A percentile compares a stretch with the other conserved stretches of the same genome.
phyloP scores from a whole-genome alignment of 2,113 vertebrate genomes.

The Struthidea cinerea region DNA sequence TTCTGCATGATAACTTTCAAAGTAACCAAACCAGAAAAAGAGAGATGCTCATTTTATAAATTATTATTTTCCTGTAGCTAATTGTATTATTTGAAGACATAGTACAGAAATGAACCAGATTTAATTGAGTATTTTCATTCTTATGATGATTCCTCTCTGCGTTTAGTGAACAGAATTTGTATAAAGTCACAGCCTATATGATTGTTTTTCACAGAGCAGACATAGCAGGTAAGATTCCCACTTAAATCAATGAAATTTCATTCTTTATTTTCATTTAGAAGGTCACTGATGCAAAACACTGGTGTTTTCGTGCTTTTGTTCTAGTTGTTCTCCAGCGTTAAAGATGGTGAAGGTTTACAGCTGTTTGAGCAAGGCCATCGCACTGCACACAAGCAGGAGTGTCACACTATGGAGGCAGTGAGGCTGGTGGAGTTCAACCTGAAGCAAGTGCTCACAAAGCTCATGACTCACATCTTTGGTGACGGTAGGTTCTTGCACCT shows the following conservation, averaged over 20 bases:
- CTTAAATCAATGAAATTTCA: background rate
- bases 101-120: background rate
- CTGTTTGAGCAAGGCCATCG: slow-evolving; percentile 84
- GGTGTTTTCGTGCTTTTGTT: background rate
- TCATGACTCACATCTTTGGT: slow-evolving; percentile 86
- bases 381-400: slow-evolving; percentile 84
- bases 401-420: slow-evolving; percentile 87
- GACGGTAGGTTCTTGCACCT: slow-evolving; percentile 72
- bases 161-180: background rate
- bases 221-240: background rate
- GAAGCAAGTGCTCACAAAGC: slow-evolving; percentile 81
- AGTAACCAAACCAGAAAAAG: background rate
- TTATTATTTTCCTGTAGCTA: background rate
- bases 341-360: slow-evolving; percentile 75
- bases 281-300: background rate
- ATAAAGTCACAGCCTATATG: background rate
- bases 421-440: slow-evolving; percentile 89
- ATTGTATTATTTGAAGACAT: background rate
- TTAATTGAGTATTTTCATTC: background rate
- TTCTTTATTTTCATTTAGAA: background rate
- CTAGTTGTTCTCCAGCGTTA: slow-evolving; percentile 83
- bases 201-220: background rate
- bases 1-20: background rate
- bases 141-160: background rate
- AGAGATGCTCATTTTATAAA: background rate